Evolutionary conservation across 1,140 invertebrate species (phyloP).

Genomic region (Aphelenchoides fujianensis): DNA sequence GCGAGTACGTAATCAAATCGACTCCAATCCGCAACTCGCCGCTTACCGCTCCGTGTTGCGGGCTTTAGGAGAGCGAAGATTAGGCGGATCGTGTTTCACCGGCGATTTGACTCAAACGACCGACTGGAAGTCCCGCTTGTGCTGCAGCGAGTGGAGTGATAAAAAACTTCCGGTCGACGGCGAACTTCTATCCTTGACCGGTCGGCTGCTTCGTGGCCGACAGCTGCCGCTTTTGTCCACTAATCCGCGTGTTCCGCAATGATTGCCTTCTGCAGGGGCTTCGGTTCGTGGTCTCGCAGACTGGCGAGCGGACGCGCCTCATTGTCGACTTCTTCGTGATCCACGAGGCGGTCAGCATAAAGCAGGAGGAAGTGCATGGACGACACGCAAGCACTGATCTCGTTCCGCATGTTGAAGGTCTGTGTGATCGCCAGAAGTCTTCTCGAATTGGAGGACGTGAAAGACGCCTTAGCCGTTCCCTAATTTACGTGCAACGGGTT

Average conservation of each 20-base stretch:
- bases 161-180: too few species aligned
- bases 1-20: too few species aligned
- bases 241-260: slow-evolving; percentile 48
- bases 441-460: slow-evolving; percentile 75
- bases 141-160: too few species aligned
- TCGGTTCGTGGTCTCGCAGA: slow-evolving; percentile 59
- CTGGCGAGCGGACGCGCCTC: slow-evolving; percentile 57
- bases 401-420: slow-evolving; percentile 69
- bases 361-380: slow-evolving; percentile 47
- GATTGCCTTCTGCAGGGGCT: slow-evolving; percentile 62
- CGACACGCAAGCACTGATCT: neutral
- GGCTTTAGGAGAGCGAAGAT: too few species aligned
- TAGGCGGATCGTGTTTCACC: too few species aligned
- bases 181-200: too few species aligned
- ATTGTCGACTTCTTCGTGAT: slow-evolving; percentile 63
- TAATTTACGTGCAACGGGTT: slow-evolving; percentile 80
- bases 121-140: too few species aligned
- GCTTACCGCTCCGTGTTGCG: too few species aligned
- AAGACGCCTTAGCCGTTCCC: slow-evolving; percentile 75
- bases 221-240: neutral
- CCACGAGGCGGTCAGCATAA: slow-evolving; percentile 59
- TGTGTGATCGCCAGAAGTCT: slow-evolving; percentile 88
- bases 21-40: too few species aligned
- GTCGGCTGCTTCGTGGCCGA: too few species aligned
- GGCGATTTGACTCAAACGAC: too few species aligned